Evolutionary conservation across 1,140 invertebrate genomes (phyloP), one percentile per base, ranked within the genome.

Genomic region (Camponotus floridanus): DNA sequence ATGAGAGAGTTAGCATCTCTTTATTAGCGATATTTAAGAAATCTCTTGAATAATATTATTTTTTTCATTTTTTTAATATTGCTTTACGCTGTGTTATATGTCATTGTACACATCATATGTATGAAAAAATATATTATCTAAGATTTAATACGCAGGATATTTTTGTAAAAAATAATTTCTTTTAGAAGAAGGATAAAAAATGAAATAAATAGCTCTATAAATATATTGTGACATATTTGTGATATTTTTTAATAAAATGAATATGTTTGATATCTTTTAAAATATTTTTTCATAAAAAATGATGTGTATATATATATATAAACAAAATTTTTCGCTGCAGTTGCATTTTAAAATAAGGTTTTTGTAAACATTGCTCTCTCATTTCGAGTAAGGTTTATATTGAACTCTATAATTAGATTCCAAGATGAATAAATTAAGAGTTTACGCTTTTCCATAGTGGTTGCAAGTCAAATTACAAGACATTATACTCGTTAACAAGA

Each of bases 381-480:
- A 26, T 61, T 59, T 21, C n/a, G 71, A 59, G 21, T 61, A 48
- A 51, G 39, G 31, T 74, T 48, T 74, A 51, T 9, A 61, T 74
- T 74, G 57, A 11, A 57, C 18, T 57, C 31, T 4, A 21, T 31
- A 74, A 59, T 74, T 59, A 74, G 36, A 74, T 74, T 74, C 33
- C 71, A 26, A 55, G 71, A 74, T 39, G 59, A 74, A 74, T 61
- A 74, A 74, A 33, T 74, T n/a, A 61, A 42, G 39, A 61, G 55
- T 26, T 18, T 36, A 3, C 11, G 36, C 21, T 51, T 51, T 51
- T 51, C 48, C 3, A 5, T 18, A 15, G 13, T 51, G n/a, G 51
- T 73, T 73, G 33, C 55, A 26, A 74, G 36, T 59, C 51, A 36
- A 42, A 61, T 74, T 59, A 74, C n/a, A 18, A 18, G 57, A 73